These are phyloP conservation scores for Stictonetta naevosa DNA, from an alignment of 2,113 vertebrate genomes.

Conservation along the genomic window DNA sequence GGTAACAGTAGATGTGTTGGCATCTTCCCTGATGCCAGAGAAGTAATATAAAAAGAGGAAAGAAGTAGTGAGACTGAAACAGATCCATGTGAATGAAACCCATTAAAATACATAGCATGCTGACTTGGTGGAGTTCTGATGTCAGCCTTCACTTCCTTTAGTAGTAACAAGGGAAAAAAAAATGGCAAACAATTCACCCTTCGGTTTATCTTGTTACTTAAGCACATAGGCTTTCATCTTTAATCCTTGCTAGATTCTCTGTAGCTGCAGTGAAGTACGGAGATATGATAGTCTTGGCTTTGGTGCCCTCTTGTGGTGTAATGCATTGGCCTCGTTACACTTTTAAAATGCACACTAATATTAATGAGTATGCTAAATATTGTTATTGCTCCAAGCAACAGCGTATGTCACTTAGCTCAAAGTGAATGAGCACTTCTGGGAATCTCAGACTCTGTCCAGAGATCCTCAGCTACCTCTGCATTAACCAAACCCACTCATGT, in stretches of 20 bases:
- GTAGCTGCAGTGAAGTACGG: background rate
- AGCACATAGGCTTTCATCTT: background rate
- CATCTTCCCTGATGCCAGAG: background rate
- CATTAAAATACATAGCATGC: accelerated
- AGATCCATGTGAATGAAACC: background rate
- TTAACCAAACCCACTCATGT: background rate
- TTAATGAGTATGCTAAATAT: accelerated
- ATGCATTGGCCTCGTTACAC: accelerated
- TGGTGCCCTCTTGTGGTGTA: conserved; percentile 60
- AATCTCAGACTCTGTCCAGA: background rate
- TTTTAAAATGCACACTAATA: accelerated
- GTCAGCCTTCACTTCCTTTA: background rate
- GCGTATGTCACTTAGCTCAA: too few relatives aligned
- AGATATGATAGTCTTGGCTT: background rate
- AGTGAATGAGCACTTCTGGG: background rate
- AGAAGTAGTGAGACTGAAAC: background rate
- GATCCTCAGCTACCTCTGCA: background rate
- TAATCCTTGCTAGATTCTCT: background rate
- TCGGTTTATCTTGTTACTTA: background rate
- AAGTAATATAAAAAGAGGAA: background rate
- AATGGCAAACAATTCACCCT: background rate
- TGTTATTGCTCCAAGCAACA: background rate
- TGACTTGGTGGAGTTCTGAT: background rate
- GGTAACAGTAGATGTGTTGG: too few relatives aligned
- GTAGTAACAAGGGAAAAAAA: background rate